phyloP scores from a whole-genome alignment of 1,140 invertebrate species.

The Palaemon carinicauda region DNA sequence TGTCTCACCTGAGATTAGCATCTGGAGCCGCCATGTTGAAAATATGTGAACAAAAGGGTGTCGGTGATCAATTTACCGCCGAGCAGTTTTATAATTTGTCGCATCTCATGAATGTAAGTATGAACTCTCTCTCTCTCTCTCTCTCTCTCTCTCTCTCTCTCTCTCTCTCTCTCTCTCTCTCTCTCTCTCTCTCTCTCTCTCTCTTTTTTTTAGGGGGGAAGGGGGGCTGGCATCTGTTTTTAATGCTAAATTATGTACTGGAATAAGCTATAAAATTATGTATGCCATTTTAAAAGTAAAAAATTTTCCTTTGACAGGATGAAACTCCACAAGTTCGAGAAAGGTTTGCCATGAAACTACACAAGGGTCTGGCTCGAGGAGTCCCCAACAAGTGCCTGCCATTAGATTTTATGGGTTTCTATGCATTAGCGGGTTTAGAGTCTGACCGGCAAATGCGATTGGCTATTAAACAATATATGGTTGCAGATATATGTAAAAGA shows the following conservation, averaged over 20 bases:
- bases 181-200: too few relatives aligned
- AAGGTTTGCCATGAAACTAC: conserved; percentile 87
- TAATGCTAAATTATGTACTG: too few relatives aligned
- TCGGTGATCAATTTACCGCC: conserved; percentile 90
- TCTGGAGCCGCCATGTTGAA: conserved; percentile 96
- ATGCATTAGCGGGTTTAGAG: conserved; percentile 86
- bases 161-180: too few relatives aligned
- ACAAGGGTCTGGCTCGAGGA: conserved; percentile 71
- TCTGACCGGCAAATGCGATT: conserved; percentile 77
- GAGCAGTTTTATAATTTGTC: conserved; percentile 96
- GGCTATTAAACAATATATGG: conserved; percentile 79
- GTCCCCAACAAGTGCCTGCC: conserved; percentile 75
- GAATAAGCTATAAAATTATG: neutral
- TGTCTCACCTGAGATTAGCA: conserved; percentile 88
- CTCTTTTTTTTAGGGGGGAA: too few relatives aligned
- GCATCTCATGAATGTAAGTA: conserved; percentile 83
- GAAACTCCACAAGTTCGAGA: conserved; percentile 90
- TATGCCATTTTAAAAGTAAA: neutral
- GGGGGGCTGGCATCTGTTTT: too few relatives aligned
- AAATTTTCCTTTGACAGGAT: conserved; percentile 70
- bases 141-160: too few relatives aligned
- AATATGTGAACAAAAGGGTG: conserved; percentile 94
- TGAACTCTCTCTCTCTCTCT: too few relatives aligned
- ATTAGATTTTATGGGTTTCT: conserved; percentile 96
- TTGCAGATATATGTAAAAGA: conserved; percentile 86